Conservation (phyloP, 2,797 vertebrate species). For the Coilia nasus region DNA sequence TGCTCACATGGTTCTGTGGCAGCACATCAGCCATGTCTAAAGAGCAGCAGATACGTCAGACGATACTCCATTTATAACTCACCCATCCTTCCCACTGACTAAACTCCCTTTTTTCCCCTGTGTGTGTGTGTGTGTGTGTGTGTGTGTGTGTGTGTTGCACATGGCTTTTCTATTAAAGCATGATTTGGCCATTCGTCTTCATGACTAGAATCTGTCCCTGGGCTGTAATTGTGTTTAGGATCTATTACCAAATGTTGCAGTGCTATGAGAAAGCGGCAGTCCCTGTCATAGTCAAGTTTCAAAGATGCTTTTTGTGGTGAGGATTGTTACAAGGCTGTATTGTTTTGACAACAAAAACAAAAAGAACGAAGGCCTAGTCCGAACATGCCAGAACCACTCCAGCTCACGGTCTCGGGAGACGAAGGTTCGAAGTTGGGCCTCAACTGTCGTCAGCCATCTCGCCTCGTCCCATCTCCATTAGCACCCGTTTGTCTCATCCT, state of each 20-base stretch:
- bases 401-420: background rate
- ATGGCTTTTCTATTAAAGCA: slow-evolving; percentile 16
- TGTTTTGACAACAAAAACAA: slow-evolving; percentile 10
- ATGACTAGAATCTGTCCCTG: background rate
- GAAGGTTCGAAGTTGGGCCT: background rate
- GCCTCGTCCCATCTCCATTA: background rate
- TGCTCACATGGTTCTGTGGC: background rate
- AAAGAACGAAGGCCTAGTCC: background rate
- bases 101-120: background rate
- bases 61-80: background rate
- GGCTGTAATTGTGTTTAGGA: slow-evolving; percentile 1
- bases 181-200: background rate
- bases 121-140: no score
- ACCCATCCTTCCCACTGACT: background rate
- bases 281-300: background rate
- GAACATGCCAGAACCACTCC: background rate
- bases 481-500: no score
- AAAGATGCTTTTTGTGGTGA: background rate
- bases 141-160: background rate
- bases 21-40: slow-evolving; percentile 3
- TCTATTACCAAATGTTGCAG: slow-evolving; percentile 11
- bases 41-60: background rate
- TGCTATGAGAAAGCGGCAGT: background rate
- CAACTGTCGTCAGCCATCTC: background rate
- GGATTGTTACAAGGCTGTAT: background rate